Conservation (phyloP, 2,113 vertebrate genomes). For the Irena cyanogastra region DNA sequence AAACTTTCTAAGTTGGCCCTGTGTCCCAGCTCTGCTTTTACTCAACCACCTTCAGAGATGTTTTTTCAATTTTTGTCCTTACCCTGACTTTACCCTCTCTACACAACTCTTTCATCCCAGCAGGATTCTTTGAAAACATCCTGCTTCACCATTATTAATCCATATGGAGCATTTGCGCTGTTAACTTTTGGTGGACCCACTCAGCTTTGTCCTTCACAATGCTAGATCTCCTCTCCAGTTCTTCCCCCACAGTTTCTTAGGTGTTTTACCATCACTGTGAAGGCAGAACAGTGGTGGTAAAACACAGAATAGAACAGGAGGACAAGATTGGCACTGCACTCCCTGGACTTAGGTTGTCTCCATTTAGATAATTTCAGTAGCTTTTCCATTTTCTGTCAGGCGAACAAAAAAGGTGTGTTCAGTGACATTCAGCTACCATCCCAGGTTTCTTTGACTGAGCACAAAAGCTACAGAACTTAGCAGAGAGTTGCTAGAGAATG, state of each 20-base stretch:
- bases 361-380: neutral
- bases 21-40: neutral
- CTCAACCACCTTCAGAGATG: neutral
- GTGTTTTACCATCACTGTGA: neutral
- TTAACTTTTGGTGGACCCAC: neutral
- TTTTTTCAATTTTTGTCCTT: neutral
- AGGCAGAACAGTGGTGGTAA: neutral
- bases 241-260: neutral
- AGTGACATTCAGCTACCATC: neutral
- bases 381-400: neutral
- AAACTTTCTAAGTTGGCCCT: neutral
- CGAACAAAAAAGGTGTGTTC: neutral
- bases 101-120: neutral
- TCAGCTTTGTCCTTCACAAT: neutral
- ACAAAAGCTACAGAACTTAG: neutral
- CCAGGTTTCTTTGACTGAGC: neutral
- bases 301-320: neutral
- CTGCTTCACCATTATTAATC: neutral
- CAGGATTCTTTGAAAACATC: neutral
- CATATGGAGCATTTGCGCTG: neutral
- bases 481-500: neutral
- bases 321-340: neutral
- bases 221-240: neutral
- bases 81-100: neutral
- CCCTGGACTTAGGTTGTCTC: neutral